These are phyloP conservation scores for Limnodromus scolopaceus DNA, from an alignment of 2,797 vertebrate species.

Conservation along the genomic window DNA sequence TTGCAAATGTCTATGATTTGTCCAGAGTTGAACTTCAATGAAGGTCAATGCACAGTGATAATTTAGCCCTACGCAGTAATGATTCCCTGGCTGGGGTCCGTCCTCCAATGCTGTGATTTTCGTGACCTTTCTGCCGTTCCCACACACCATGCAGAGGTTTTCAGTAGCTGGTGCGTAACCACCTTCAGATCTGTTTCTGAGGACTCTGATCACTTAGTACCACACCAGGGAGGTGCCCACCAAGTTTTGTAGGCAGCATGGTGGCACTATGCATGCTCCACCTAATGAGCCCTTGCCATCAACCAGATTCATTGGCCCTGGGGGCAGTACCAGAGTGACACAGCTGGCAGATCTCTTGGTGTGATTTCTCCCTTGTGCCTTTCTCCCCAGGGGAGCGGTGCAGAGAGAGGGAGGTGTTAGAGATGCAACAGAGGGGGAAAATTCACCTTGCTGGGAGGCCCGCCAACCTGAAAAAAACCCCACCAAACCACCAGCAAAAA, in stretches of 20 bases:
- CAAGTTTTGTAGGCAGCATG: background rate
- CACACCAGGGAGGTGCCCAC: background rate
- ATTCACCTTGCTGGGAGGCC: background rate
- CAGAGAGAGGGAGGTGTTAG: background rate
- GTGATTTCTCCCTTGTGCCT: background rate
- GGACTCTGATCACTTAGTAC: background rate
- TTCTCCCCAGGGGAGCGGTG: background rate
- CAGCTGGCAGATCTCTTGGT: background rate
- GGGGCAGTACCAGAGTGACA: accelerated
- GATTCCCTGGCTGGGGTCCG: background rate
- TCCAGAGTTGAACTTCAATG: background rate
- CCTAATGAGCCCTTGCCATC: background rate
- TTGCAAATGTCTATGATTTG: background rate
- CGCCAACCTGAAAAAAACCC: background rate
- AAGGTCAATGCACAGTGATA: background rate
- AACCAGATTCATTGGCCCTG: background rate
- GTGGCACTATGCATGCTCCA: accelerated
- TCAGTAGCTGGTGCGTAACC: background rate
- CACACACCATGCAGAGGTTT: background rate
- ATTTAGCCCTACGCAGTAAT: background rate
- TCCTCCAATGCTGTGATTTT: background rate
- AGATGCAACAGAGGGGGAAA: background rate
- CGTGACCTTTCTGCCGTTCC: background rate
- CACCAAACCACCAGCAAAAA: background rate
- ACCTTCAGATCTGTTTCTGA: background rate